Evolutionary conservation across 2,888 invertebrate species (phyloP).

Genomic region (Nipponacmea schrenckii): DNA sequence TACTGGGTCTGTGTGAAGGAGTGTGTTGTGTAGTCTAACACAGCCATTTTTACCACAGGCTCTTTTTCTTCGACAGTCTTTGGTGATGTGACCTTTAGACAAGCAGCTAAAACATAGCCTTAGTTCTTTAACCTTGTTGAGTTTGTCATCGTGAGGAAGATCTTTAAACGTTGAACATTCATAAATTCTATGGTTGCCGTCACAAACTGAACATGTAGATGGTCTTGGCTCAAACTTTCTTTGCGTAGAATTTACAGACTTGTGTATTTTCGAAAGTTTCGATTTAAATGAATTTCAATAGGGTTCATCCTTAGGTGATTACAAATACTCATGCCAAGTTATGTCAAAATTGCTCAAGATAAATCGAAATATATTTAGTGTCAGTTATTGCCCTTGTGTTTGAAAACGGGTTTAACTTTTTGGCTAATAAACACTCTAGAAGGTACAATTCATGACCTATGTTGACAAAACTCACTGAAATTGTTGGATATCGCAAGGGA

Average conservation of each 20-base stretch:
- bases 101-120: conserved; percentile 12
- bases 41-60: conserved; percentile 10
- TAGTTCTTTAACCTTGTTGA: neutral
- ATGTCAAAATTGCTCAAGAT: too few relatives aligned
- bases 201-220: neutral
- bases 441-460: too few relatives aligned
- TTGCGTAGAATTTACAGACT: neutral
- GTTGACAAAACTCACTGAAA: too few relatives aligned
- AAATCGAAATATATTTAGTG: too few relatives aligned
- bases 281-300: too few relatives aligned
- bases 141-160: neutral
- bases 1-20: conserved; percentile 18
- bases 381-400: too few relatives aligned
- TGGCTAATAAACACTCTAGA: too few relatives aligned
- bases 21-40: conserved; percentile 11
- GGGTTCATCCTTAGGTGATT: too few relatives aligned
- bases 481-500: too few relatives aligned
- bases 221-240: neutral
- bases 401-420: too few relatives aligned
- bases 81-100: neutral
- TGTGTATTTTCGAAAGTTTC: too few relatives aligned
- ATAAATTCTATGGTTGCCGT: neutral
- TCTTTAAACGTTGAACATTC: neutral
- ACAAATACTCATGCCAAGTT: too few relatives aligned
- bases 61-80: neutral